Percentiles rank a stretch among this genome's conserved stretches.
These are phyloP conservation scores for Ceratina calcarata DNA, from an alignment of 1,140 invertebrate species.

Conservation along the genomic window DNA sequence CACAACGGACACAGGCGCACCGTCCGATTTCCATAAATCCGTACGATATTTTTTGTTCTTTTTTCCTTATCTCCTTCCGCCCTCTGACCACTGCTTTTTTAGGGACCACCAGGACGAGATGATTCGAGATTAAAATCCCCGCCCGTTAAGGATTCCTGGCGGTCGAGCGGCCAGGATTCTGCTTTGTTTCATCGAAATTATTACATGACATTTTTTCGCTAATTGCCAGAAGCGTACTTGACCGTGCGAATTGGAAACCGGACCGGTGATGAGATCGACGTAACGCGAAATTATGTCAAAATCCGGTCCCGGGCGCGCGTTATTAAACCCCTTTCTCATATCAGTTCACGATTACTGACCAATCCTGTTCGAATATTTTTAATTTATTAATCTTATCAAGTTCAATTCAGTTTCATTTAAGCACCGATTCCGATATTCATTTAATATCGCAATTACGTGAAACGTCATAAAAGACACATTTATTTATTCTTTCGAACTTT, in stretches of 20 bases:
- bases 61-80: too few relatives aligned
- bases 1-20: neutral
- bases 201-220: conserved; percentile 38
- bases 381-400: conserved; percentile 29
- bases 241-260: conserved; percentile 24
- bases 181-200: conserved; percentile 24
- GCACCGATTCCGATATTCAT: neutral
- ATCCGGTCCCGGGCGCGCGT: neutral
- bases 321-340: conserved; percentile 32
- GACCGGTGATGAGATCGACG: conserved; percentile 12
- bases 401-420: neutral
- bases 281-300: conserved; percentile 48
- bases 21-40: conserved; percentile 36
- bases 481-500: too few relatives aligned
- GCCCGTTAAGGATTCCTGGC: conserved; percentile 7
- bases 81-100: neutral
- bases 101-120: neutral
- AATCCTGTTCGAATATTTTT: conserved; percentile 29
- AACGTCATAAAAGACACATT: too few relatives aligned
- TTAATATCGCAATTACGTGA: too few relatives aligned
- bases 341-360: neutral
- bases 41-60: neutral
- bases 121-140: conserved; percentile 40
- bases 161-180: conserved; percentile 10
- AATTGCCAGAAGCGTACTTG: conserved; percentile 33